Evolutionary conservation across 2,113 vertebrate species (phyloP), one percentile per base, ranked within the genome.

Genomic region (Equus przewalskii): DNA sequence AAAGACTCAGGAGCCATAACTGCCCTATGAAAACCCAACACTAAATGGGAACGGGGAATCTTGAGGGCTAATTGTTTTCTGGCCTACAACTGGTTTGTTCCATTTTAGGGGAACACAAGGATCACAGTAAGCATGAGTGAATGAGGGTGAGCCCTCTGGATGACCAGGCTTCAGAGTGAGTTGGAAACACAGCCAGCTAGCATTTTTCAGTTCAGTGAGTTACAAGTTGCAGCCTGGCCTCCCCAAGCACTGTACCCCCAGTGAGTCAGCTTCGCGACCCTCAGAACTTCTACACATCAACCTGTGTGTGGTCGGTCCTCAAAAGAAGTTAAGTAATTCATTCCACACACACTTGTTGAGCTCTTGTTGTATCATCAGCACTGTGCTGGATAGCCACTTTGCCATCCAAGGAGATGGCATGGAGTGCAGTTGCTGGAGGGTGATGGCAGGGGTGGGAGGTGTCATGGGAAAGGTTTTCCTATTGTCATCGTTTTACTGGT

Each of bases 231-330:
- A 28, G 41, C 73, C 91, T 54, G 28, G 7, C 76, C 6, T 75
- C n/a, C 13, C 10, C 15, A 28, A 54, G 81, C 62, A 0, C n/a
- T 14, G 2, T 10, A 3, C 3, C 33, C 54, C 3, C 13, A 0
- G 21, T 1, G 13, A 54, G 33, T 54, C 86, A 64, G 60, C 14
- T 5, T 58, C 44, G 9, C 15, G 36, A 49, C 67, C 33, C 67
- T 51, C 30, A 28, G 30, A 56, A 14, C 11, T 6, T 41, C 36
- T 26, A 0, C 64, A 36, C 24, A 0, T 79, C 76, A 41, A 4
- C 30, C 36, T 33, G 4, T 7, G 7, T 1, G 0, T 12, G 14
- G 49, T 64, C 3, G 0, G 22, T 51, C 67, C 28, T 36, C 6
- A 51, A 46, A 67, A 89, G 67, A 60, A 33, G 7, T 67, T 13